phyloP scores from a whole-genome alignment of 2,797 vertebrate species.

The Syncerus caffer region DNA sequence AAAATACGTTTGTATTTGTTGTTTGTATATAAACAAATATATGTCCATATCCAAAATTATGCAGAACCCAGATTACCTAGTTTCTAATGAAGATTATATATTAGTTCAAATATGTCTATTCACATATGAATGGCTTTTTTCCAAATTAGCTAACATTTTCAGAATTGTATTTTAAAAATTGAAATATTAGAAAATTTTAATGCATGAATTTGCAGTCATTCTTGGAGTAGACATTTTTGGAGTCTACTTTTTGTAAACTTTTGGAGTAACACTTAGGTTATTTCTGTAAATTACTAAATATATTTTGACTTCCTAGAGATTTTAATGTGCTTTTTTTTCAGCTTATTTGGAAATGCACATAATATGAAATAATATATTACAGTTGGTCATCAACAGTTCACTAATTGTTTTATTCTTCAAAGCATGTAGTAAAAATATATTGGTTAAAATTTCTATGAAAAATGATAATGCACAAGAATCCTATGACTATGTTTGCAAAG shows the following conservation, averaged over 20 bases:
- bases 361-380: background rate
- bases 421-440: background rate
- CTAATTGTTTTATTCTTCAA: background rate
- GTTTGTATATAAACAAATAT: background rate
- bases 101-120: background rate
- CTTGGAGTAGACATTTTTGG: background rate
- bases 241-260: too few species aligned
- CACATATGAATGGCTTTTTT: background rate
- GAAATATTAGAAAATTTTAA: background rate
- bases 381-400: background rate
- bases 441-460: background rate
- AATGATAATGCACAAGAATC: background rate
- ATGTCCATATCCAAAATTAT: background rate
- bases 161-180: background rate
- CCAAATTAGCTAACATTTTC: background rate
- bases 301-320: background rate
- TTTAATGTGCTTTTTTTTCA: background rate
- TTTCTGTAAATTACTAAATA: conserved; percentile 13
- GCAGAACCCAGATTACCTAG: background rate
- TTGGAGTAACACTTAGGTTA: background rate
- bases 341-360: background rate
- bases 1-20: background rate
- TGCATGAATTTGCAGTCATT: background rate
- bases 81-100: conserved; percentile 20
- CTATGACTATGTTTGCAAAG: background rate